Evolutionary conservation across 2,888 invertebrate genomes (phyloP).

Genomic region (Tanytarsus gracilentus): DNA sequence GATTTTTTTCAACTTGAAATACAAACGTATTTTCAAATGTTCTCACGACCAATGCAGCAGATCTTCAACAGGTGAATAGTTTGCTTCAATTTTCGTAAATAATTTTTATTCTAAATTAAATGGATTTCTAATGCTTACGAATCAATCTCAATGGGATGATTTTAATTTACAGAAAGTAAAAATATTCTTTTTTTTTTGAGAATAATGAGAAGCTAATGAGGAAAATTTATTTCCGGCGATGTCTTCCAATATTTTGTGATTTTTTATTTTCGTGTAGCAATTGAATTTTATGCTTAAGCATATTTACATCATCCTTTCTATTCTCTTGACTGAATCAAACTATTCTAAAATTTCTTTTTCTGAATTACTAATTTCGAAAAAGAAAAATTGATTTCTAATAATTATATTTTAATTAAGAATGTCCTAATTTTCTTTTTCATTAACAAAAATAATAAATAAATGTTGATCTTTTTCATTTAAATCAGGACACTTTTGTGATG

Average conservation of each 20-base stretch:
- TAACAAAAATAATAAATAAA: conserved; percentile 22
- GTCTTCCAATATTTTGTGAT: not conserved
- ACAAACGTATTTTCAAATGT: too few relatives aligned
- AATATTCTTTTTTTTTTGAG: too few relatives aligned
- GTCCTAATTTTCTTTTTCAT: not conserved
- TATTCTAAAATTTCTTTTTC: conserved; percentile 6
- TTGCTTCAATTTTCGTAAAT: too few relatives aligned
- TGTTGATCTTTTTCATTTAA: not conserved
- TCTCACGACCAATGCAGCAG: too few relatives aligned
- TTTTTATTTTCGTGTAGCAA: conserved; percentile 6
- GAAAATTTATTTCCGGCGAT: too few relatives aligned
- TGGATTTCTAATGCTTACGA: too few relatives aligned
- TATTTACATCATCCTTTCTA: conserved; percentile 17
- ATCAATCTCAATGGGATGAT: too few relatives aligned
- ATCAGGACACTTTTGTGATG: not conserved
- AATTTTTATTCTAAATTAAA: too few relatives aligned
- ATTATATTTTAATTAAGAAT: not conserved
- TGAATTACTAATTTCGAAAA: not conserved
- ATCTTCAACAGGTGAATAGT: too few relatives aligned
- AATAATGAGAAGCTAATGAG: too few relatives aligned
- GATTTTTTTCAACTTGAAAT: too few relatives aligned
- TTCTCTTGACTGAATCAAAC: conserved; percentile 5
- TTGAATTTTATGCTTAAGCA: conserved; percentile 27
- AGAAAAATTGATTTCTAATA: not conserved
- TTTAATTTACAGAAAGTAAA: too few relatives aligned